Evolutionary conservation across 2,888 invertebrate genomes (phyloP).

Genomic region (Danaus chrysippus): DNA sequence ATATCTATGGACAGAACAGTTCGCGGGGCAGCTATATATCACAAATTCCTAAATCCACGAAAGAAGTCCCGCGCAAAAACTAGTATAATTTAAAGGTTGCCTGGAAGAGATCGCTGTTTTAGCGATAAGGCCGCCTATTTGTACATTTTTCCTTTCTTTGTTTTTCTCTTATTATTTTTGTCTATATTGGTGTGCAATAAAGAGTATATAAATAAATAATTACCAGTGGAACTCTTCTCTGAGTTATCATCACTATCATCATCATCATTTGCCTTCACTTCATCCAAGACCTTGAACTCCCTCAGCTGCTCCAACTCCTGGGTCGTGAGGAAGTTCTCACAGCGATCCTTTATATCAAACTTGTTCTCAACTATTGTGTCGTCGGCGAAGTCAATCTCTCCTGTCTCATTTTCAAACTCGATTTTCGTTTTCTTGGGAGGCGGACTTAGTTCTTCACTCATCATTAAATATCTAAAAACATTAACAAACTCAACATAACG

Average conservation of each 20-base stretch:
- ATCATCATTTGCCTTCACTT: constrained; percentile 66
- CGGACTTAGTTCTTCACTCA: constrained; percentile 35
- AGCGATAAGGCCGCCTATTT: no score
- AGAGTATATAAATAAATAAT: no score
- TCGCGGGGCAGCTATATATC: no score
- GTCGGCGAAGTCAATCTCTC: constrained; percentile 31
- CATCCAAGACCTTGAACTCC: constrained; percentile 69
- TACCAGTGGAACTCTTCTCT: constrained; percentile 56
- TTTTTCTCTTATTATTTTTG: no score
- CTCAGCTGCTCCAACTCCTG: constrained; percentile 59
- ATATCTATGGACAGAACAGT: no score
- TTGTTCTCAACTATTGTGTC: constrained; percentile 33
- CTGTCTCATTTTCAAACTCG: constrained; percentile 23
- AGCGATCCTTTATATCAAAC: constrained; percentile 41
- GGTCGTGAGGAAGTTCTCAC: constrained; percentile 45
- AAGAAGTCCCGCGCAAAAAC: no score
- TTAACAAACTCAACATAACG: constrained; percentile 9
- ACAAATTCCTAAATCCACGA: no score
- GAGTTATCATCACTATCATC: constrained; percentile 64
- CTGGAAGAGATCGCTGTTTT: no score
- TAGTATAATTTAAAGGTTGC: no score
- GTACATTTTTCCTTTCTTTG: no score
- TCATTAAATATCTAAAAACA: constrained; percentile 33
- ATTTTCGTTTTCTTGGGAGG: constrained; percentile 47
- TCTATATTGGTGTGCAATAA: no score